Conservation (phyloP, 2,888 invertebrate species). For the Cetonia aurata region DNA sequence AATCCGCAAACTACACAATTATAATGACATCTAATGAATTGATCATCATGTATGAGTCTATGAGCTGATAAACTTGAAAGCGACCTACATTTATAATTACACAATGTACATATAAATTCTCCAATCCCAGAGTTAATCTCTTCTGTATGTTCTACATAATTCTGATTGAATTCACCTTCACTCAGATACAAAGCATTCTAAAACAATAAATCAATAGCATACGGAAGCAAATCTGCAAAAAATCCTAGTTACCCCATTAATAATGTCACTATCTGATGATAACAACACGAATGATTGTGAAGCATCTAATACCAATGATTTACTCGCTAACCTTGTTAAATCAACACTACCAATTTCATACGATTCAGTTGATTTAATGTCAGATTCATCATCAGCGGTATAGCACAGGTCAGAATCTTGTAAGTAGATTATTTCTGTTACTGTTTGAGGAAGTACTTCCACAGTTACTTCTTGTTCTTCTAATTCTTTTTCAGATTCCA, state of each 20-base stretch:
- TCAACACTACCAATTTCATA: slow-evolving; percentile 55
- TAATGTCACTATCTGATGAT: slow-evolving; percentile 45
- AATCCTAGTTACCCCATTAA: slow-evolving; percentile 40
- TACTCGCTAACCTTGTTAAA: slow-evolving; percentile 46
- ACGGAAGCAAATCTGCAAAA: neutral
- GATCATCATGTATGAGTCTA: slow-evolving; percentile 44
- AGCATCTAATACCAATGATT: slow-evolving; percentile 51
- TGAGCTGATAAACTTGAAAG: slow-evolving; percentile 43
- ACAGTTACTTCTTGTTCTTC: slow-evolving; percentile 54
- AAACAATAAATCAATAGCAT: slow-evolving; percentile 17
- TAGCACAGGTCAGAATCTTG: slow-evolving; percentile 43
- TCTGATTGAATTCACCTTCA: slow-evolving; percentile 30
- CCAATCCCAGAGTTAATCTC: slow-evolving; percentile 42
- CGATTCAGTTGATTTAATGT: slow-evolving; percentile 42
- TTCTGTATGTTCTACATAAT: slow-evolving; percentile 31
- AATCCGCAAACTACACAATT: slow-evolving; percentile 49
- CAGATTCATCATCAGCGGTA: slow-evolving; percentile 40
- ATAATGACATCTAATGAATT: slow-evolving; percentile 45
- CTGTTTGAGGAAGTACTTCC: slow-evolving; percentile 55
- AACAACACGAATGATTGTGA: slow-evolving; percentile 52
- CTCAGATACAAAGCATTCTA: slow-evolving; percentile 38
- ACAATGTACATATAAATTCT: slow-evolving; percentile 45
- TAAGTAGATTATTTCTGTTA: slow-evolving; percentile 54
- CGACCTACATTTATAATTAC: slow-evolving; percentile 46
- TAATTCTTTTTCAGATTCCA: slow-evolving; percentile 43